Evolutionary conservation across 2,888 invertebrate genomes (phyloP).

Genomic region (Sabatieria punctata): DNA sequence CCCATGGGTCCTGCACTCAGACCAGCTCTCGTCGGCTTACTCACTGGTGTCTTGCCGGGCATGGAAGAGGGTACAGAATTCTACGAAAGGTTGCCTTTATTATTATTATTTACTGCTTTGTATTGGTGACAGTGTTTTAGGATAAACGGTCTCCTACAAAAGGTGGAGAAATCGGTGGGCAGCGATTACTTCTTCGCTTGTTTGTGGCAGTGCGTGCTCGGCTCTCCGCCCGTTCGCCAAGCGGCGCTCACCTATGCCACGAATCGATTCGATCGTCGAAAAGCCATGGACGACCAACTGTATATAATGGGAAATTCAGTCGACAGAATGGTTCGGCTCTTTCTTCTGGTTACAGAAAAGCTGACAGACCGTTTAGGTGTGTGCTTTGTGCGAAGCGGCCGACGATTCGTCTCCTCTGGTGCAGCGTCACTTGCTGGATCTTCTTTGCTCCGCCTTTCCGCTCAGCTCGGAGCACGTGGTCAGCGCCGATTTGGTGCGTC

Average conservation of each 20-base stretch:
- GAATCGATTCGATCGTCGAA: conserved; percentile 57
- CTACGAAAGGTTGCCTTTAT: conserved; percentile 20
- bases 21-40: conserved; percentile 65
- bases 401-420: conserved; percentile 63
- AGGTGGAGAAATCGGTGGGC: conserved; percentile 41
- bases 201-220: conserved; percentile 67
- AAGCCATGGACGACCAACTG: conserved; percentile 60
- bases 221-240: conserved; percentile 58
- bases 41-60: conserved; percentile 72
- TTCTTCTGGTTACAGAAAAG: no score
- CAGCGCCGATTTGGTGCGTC: conserved; percentile 47
- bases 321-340: conserved; percentile 66
- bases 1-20: conserved; percentile 55
- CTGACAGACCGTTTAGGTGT: conserved; percentile 49
- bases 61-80: conserved; percentile 32
- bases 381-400: conserved; percentile 57
- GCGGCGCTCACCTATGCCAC: conserved; percentile 63
- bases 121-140: neutral
- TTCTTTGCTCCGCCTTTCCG: conserved; percentile 62
- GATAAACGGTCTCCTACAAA: neutral
- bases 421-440: conserved; percentile 64
- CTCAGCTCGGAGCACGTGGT: conserved; percentile 49
- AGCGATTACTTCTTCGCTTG: conserved; percentile 63
- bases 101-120: neutral
- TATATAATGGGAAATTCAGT: conserved; percentile 65